Conservation (phyloP, 1,140 invertebrate species). For the Heliconius hewitsoni region DNA sequence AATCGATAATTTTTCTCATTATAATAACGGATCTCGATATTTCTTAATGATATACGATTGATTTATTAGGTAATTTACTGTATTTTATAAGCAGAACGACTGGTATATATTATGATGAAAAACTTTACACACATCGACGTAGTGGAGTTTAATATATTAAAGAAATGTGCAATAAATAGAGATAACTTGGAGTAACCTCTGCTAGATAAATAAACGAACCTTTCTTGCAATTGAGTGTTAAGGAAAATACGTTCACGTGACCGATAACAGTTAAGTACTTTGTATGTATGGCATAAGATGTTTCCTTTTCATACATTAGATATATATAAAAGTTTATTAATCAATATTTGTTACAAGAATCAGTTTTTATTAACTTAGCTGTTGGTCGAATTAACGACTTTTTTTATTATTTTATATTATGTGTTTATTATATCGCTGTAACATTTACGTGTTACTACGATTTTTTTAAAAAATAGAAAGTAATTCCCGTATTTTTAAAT, state of each 20-base stretch:
- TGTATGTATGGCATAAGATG: neutral
- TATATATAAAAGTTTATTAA: neutral
- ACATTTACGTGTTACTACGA: too few relatives aligned
- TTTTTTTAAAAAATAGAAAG: too few relatives aligned
- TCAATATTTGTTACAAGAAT: neutral
- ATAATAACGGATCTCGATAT: constrained; percentile 9
- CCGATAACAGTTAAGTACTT: neutral
- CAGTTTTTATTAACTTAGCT: neutral
- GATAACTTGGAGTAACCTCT: constrained; percentile 10
- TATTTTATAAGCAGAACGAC: neutral
- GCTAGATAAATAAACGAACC: constrained; percentile 12
- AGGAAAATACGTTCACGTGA: constrained; percentile 1
- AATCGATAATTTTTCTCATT: constrained; percentile 7
- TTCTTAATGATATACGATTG: neutral
- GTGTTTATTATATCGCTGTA: too few relatives aligned
- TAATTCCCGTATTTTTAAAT: too few relatives aligned
- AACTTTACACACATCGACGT: neutral
- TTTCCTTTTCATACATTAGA: neutral
- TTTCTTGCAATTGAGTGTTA: constrained; percentile 12
- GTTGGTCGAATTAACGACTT: neutral
- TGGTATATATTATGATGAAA: too few relatives aligned
- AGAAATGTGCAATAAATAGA: constrained; percentile 5
- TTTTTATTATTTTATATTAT: too few relatives aligned
- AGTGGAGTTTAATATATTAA: neutral
- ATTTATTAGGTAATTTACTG: neutral